phyloP scores from a whole-genome alignment of 2,888 invertebrate genomes.

The Nymphalis c-album region DNA sequence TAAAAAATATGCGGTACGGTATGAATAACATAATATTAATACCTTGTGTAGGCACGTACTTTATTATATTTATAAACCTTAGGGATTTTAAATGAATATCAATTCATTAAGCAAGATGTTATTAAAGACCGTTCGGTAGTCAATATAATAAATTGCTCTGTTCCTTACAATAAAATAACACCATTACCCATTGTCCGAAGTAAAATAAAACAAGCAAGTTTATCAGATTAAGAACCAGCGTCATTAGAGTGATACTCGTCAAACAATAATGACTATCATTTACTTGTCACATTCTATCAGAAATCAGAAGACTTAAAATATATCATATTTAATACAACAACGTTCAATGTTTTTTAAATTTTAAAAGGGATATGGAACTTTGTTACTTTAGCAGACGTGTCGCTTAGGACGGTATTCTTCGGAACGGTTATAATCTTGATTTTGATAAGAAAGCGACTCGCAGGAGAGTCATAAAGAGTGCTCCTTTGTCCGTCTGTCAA shows the following conservation, averaged over 20 bases:
- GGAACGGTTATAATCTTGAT: constrained; percentile 51
- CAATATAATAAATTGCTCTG: constrained; percentile 33
- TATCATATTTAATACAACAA: constrained; percentile 34
- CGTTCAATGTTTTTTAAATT: constrained; percentile 31
- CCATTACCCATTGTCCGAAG: constrained; percentile 53
- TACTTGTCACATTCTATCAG: constrained; percentile 52
- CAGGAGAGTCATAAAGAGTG: constrained; percentile 53
- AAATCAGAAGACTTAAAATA: constrained; percentile 33
- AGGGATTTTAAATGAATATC: background rate
- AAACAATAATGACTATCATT: constrained; percentile 59
- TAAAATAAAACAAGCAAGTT: constrained; percentile 49
- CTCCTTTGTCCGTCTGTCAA: constrained; percentile 60
- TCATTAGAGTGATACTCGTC: constrained; percentile 59
- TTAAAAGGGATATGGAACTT: constrained; percentile 36
- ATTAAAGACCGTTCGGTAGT: background rate
- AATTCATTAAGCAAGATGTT: constrained; percentile 6
- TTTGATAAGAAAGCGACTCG: constrained; percentile 49
- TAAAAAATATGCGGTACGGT: too few relatives aligned
- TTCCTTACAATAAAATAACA: constrained; percentile 34
- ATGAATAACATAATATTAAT: too few relatives aligned
- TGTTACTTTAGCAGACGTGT: constrained; percentile 38
- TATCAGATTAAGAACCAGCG: constrained; percentile 54
- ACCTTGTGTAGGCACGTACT: too few relatives aligned
- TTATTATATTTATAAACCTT: too few relatives aligned
- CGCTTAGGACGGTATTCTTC: constrained; percentile 28